Evolutionary conservation across 2,113 vertebrate species (phyloP), one percentile per base, ranked within the genome.

Genomic region (Puffinus mauretanicus): DNA sequence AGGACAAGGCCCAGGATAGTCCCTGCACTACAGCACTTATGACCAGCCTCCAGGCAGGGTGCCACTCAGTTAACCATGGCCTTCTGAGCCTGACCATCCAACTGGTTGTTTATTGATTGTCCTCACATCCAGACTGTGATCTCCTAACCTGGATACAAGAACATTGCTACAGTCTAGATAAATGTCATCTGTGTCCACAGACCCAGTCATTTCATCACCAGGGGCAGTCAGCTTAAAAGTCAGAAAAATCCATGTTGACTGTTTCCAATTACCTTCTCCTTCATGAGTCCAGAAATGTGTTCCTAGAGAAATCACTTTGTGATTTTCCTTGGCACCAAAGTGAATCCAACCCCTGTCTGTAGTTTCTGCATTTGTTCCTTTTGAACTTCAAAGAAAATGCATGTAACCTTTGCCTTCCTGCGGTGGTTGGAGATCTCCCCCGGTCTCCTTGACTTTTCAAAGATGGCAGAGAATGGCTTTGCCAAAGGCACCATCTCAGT

Each of bases 261-360:
- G 4, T 26, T 79, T 79, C 40, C 6, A 72, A 32, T 38, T 8
- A 69, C 34, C 3, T 62, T 75, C 9, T 72, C 21, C 18, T 69
- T 79, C 26, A 24, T 44, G 3, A 62, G 12, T 34, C 25, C 9
- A 12, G 20, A 76, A 75, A 58, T n/a, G 3, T 8, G 13, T 15
- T 67, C 22, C 16, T 6, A 67, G 16, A 2, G 13, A 2, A 49
- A 2, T 61, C 6, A 36, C 6, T 24, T 1, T 2, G 1, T 42
- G 6, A 13, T 58, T 64, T 83, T 47, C 9, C 19, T 29, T 66
- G 22, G 11, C 14, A 69, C 4, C 8, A 69, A 77, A 84, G 17
- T n/a, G 8, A 91, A 77, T 7, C 9, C 38, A 51, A 14, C 1
- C 1, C 0, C 8, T 10, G 2, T 3, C 34, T 73, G 16, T 22